phyloP scores from a whole-genome alignment of 2,797 vertebrate genomes.

The Sebastes itinus region DNA sequence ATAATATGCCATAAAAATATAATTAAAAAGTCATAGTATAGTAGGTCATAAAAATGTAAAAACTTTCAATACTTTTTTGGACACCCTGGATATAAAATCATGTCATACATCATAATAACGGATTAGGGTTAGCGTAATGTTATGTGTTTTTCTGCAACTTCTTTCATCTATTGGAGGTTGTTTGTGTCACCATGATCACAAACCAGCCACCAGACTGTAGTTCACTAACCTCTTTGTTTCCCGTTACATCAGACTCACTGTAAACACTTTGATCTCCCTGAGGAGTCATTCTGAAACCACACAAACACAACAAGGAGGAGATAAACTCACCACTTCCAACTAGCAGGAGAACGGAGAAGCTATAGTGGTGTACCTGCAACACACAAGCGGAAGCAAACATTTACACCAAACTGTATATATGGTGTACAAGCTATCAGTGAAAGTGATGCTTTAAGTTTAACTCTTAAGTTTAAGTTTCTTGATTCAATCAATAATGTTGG shows the following conservation, averaged over 20 bases:
- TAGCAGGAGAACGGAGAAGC: constrained; percentile 28
- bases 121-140: neutral
- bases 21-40: too few species aligned
- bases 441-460: neutral
- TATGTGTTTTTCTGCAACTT: neutral
- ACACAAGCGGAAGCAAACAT: neutral
- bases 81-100: neutral
- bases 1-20: too few species aligned
- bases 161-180: neutral
- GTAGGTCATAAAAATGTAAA: too few species aligned
- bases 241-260: neutral
- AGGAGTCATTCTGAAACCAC: neutral
- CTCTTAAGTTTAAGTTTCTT: too few species aligned
- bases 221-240: neutral
- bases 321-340: constrained; percentile 57
- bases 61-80: neutral
- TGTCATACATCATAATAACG: neutral
- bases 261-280: neutral
- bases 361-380: constrained; percentile 32
- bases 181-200: neutral
- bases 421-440: neutral
- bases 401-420: neutral
- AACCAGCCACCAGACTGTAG: neutral
- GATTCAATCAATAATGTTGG: neutral
- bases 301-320: neutral